These are phyloP conservation scores for Epistrophe grossulariae DNA, from an alignment of 2,888 invertebrate genomes.

Conservation along the genomic window DNA sequence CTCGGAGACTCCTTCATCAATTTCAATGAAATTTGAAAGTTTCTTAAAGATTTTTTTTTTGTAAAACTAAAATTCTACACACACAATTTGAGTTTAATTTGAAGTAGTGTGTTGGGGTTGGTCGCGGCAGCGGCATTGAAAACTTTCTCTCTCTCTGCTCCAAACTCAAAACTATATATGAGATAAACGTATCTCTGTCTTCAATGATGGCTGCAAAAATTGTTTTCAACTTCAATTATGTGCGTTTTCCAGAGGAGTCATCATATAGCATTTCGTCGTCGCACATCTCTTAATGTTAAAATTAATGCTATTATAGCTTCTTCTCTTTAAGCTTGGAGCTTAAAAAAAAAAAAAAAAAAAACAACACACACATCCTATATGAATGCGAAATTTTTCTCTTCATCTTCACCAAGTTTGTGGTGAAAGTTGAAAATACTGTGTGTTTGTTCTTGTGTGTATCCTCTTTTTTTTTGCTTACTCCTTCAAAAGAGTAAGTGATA, in stretches of 20 bases:
- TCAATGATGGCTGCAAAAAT: background rate
- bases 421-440: background rate
- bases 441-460: constrained; percentile 31
- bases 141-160: background rate
- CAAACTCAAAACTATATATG: background rate
- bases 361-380: background rate
- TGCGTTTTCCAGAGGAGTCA: background rate
- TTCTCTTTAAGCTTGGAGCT: constrained; percentile 17
- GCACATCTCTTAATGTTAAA: constrained; percentile 11
- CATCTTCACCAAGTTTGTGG: constrained; percentile 12
- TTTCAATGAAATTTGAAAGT: background rate
- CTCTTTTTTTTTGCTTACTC: background rate
- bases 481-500: constrained; percentile 63
- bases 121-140: background rate
- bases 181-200: background rate
- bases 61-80: background rate
- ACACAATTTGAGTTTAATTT: background rate
- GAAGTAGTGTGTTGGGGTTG: background rate
- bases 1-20: background rate
- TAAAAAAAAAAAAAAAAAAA: background rate
- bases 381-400: constrained; percentile 12
- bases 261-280: background rate
- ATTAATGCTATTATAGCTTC: constrained; percentile 8
- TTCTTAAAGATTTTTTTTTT: background rate
- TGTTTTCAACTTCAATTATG: constrained; percentile 1